Conservation (phyloP, 2,888 invertebrate species). For the Lacanobia wlatinum region DNA sequence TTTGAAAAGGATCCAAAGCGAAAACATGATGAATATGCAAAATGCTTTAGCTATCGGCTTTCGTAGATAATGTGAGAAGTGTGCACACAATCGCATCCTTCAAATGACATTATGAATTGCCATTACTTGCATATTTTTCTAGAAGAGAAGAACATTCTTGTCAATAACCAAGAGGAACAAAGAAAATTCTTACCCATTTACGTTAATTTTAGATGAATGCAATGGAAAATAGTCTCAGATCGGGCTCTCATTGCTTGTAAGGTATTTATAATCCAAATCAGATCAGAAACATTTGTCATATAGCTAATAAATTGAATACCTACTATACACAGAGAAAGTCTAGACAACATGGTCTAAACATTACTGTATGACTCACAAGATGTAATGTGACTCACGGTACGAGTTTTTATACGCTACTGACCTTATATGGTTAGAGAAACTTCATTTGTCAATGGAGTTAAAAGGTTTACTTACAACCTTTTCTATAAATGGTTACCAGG, state of each 20-base stretch:
- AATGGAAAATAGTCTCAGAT: not conserved
- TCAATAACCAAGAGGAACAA: not conserved
- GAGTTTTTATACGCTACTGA: conserved; percentile 39
- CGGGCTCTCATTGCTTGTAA: not conserved
- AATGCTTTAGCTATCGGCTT: conserved; percentile 13
- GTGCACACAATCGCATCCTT: conserved; percentile 1
- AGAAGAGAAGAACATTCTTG: not conserved
- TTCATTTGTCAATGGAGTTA: conserved; percentile 24
- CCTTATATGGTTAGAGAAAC: conserved; percentile 58
- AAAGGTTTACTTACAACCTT: conserved; percentile 15
- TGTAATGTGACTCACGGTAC: conserved; percentile 53
- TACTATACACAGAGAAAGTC: conserved; percentile 48
- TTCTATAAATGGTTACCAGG: conserved; percentile 24
- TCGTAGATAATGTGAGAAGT: conserved; percentile 20
- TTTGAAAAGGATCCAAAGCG: not conserved
- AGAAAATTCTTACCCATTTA: not conserved
- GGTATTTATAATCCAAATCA: conserved; percentile 12
- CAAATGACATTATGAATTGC: not conserved
- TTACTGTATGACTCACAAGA: conserved; percentile 55
- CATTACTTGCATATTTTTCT: conserved; percentile 34
- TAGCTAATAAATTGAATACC: conserved; percentile 19
- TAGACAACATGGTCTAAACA: conserved; percentile 38
- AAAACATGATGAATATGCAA: conserved; percentile 8
- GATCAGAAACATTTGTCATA: conserved; percentile 14
- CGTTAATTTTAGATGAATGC: not conserved